Evolutionary conservation across 2,797 vertebrate genomes (phyloP).

Genomic region (Geotria australis): DNA sequence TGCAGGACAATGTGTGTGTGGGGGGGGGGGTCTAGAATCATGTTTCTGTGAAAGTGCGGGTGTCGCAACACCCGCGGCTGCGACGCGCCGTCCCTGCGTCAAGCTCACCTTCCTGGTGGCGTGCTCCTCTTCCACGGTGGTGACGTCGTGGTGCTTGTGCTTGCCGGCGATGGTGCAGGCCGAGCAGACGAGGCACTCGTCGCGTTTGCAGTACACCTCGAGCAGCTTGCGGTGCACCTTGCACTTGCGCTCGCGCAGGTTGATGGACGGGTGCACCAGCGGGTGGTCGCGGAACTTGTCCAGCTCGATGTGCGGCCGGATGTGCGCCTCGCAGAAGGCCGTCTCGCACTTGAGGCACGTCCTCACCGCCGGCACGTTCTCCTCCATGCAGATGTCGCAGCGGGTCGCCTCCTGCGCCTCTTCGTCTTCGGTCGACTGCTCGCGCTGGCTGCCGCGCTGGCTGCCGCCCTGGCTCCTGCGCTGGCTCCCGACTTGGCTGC

Average conservation of each 20-base stretch:
- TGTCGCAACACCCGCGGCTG: too few relatives aligned
- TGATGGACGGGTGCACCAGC: background rate
- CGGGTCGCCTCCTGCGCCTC: background rate
- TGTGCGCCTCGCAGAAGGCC: background rate
- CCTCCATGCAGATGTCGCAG: conserved; percentile 1
- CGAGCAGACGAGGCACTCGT: conserved; percentile 1
- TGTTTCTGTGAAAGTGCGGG: too few relatives aligned
- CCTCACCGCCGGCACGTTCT: background rate
- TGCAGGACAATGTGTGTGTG: too few relatives aligned
- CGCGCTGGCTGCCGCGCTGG: too few relatives aligned
- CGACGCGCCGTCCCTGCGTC: too few relatives aligned
- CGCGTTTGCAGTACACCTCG: conserved; percentile 2
- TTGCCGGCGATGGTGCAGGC: conserved; percentile 1
- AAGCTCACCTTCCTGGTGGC: background rate
- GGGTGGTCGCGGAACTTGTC: background rate
- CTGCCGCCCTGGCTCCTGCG: too few relatives aligned
- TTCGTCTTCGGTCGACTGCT: background rate
- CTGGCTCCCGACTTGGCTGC: too few relatives aligned
- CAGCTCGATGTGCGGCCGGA: background rate
- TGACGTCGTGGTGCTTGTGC: conserved; percentile 1
- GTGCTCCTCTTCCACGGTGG: background rate
- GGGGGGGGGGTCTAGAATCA: too few relatives aligned
- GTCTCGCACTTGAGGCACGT: conserved; percentile 1
- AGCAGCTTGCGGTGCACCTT: background rate
- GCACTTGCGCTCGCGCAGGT: background rate